Base-by-base conservation (phyloP, 1,140 invertebrate genomes). In the Lucilia cuprina region DNA sequence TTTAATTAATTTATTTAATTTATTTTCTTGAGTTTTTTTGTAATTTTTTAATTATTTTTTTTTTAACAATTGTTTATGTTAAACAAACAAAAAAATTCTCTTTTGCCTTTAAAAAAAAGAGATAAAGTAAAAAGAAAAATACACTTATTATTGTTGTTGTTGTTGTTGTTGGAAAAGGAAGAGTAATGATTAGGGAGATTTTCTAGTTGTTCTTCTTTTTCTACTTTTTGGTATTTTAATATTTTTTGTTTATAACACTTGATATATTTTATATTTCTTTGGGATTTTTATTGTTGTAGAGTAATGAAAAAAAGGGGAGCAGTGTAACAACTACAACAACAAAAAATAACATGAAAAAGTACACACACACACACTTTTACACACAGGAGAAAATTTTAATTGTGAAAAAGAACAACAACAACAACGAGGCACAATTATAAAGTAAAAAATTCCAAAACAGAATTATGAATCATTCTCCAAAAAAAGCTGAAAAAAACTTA, bases 381-480 rank as follows among this genome's bases (percentile, higher is more conserved):
- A 41, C 41, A 41, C 41, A 17, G n/a, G 55, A 17, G 65, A 70
- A 21, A 21, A 21, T 10, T n/a, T 10, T 21, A 70, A 70, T 70
- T 70, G 65, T 60, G 10, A 30, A 47, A n/a, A 41, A 78, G 9
- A 78, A 47, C 35, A 19, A 80, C 35, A 47, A 78, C 35, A 19
- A 9, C 17, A 19, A 50, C 19, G 25, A 21, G 50, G 34, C 77
- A 49, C n/a, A 49, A 12, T 25, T 55, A 47, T 80, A 50, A 21
- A 21, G 77, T 21, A 80, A 78, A 78, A 30, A 50, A 80, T 80
- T 80, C 77, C 77, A 80, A 80, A 80, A 80, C 34, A 80, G 77
- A 80, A 47, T 80, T 49, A 80, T 80, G 77, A 80, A 80, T 80
- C 77, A 80, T 80, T 47, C 77, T 50, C 12, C 65, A 70, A 19